Evolutionary conservation across 35 echinoderm and acorn worm genomes (phyloP).

Genomic region (Apostichopus japonicus): DNA sequence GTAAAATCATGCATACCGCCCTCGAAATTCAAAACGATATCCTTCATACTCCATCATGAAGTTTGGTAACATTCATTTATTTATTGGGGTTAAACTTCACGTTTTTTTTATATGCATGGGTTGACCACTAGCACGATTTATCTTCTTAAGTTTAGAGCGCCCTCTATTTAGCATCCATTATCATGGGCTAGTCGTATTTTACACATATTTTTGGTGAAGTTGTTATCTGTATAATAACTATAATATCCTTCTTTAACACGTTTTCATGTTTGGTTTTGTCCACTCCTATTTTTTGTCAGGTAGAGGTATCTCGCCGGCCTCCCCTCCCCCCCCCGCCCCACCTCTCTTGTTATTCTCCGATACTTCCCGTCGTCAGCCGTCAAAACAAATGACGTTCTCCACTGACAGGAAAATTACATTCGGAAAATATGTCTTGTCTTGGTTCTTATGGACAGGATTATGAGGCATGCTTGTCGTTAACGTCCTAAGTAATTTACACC

Average conservation of each 20-base stretch:
- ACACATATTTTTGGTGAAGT: background rate
- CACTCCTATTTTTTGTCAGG: conserved; percentile 36
- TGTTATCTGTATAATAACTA: background rate
- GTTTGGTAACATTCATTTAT: too few species aligned
- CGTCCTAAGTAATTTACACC: conserved; percentile 38
- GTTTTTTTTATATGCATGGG: too few species aligned
- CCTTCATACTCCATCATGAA: too few species aligned
- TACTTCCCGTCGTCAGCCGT: conserved; percentile 49
- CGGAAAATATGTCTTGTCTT: conserved; percentile 54
- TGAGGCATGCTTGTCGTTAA: conserved; percentile 38
- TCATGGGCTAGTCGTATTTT: background rate
- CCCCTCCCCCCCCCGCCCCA: background rate
- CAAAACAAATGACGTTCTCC: conserved; percentile 45
- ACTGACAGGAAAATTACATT: conserved; percentile 61
- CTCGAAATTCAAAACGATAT: too few species aligned
- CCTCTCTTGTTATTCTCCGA: conserved; percentile 42
- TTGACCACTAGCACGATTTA: too few species aligned
- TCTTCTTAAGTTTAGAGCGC: background rate
- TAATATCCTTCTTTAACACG: conserved; percentile 29
- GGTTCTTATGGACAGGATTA: conserved; percentile 48
- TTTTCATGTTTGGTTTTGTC: conserved; percentile 52
- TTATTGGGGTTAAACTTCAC: too few species aligned
- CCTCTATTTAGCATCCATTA: background rate
- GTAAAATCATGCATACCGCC: too few species aligned
- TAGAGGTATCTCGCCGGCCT: conserved; percentile 37